A percentile compares a stretch with the other conserved stretches of the same genome.
phyloP scores from a whole-genome alignment of 2,797 vertebrate species.

The Mormyrus proboscirostris region DNA sequence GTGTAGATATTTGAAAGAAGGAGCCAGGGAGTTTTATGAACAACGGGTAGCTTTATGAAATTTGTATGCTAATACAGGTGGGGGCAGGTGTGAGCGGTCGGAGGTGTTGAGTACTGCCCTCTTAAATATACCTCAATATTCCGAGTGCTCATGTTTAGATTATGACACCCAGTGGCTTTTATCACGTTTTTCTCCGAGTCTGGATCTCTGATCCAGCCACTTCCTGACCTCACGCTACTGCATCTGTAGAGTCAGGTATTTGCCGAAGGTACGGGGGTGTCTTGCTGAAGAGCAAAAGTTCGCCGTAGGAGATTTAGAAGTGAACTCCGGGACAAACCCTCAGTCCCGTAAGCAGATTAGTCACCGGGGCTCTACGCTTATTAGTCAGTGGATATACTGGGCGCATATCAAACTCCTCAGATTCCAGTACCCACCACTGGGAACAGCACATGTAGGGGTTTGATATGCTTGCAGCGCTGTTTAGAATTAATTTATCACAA shows the following conservation, averaged over 20 bases:
- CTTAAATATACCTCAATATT: not conserved
- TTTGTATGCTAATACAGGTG: not conserved
- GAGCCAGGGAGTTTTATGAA: not conserved
- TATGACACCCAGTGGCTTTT: not conserved
- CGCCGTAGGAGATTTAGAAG: not conserved
- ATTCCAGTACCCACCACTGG: not conserved
- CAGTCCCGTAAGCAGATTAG: not conserved
- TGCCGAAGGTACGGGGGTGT: not conserved
- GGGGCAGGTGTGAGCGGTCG: not conserved
- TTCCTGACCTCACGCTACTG: not conserved
- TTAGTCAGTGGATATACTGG: not conserved
- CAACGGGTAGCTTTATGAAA: not conserved
- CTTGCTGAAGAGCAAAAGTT: not conserved
- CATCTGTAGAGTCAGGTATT: not conserved
- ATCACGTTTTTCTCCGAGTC: not conserved
- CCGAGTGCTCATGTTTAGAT: not conserved
- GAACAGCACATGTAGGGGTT: not conserved
- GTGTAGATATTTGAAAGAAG: not conserved
- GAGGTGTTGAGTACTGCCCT: not conserved
- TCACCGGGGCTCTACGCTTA: not conserved
- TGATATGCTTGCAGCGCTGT: not conserved
- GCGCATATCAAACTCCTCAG: not conserved
- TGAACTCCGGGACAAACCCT: not conserved
- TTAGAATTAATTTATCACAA: slow-evolving; percentile 8
- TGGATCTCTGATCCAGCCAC: not conserved